Evolutionary conservation across 2,113 vertebrate species (phyloP).

Genomic region (Zosterops pallidus): DNA sequence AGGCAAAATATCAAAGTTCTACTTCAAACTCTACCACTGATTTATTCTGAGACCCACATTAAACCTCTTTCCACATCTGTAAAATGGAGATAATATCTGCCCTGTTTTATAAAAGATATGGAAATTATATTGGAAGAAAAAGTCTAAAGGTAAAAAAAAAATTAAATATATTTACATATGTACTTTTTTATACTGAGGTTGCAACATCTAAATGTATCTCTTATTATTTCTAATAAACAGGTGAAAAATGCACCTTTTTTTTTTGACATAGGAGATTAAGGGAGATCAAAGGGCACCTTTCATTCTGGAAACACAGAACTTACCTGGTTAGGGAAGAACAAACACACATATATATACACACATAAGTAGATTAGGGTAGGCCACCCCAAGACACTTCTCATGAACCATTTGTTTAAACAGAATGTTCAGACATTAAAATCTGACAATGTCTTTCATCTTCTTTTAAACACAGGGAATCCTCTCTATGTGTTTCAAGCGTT

Average conservation of each 20-base stretch:
- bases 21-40: neutral
- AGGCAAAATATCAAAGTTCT: constrained; percentile 26
- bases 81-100: neutral
- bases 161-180: neutral
- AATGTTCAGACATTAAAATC: neutral
- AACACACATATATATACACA: neutral
- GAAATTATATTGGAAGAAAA: neutral
- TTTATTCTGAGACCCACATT: neutral
- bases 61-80: neutral
- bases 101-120: neutral
- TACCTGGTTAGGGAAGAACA: neutral
- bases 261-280: neutral
- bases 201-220: neutral
- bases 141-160: neutral
- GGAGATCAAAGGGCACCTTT: neutral
- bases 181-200: neutral
- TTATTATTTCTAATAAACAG: neutral
- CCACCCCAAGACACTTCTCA: neutral
- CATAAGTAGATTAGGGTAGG: neutral
- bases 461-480: neutral
- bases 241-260: neutral
- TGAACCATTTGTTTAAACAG: neutral
- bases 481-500: neutral
- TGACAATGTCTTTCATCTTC: neutral
- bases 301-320: neutral